These are phyloP conservation scores for Drosophila sp. DNA, from an alignment of 1,140 invertebrate species.

Conservation along the genomic window DNA sequence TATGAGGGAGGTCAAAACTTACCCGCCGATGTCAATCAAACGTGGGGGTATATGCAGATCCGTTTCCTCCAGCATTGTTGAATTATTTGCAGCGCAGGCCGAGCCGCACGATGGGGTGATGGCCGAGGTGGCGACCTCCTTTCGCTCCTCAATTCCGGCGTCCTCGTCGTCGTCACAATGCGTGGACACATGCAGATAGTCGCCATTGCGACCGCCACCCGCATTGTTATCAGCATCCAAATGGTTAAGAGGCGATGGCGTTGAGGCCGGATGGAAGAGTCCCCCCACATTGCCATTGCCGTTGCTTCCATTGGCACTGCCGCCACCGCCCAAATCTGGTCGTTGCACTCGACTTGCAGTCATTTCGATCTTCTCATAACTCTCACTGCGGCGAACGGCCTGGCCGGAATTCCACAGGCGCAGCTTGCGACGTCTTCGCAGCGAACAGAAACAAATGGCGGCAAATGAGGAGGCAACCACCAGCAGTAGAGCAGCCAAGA, in stretches of 20 bases:
- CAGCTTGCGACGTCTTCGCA: constrained; percentile 82
- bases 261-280: constrained; percentile 57
- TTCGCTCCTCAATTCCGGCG: constrained; percentile 59
- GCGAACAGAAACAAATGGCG: constrained; percentile 85
- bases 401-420: constrained; percentile 81
- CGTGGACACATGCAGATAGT: constrained; percentile 88
- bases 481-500: constrained; percentile 85
- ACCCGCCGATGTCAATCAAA: constrained; percentile 84
- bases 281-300: constrained; percentile 51
- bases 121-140: constrained; percentile 26
- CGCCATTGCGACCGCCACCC: constrained; percentile 85
- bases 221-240: constrained; percentile 40
- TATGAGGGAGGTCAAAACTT: constrained; percentile 36
- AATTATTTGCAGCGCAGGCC: constrained; percentile 55
- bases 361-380: constrained; percentile 90
- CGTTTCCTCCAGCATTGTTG: constrained; percentile 77
- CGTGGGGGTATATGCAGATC: constrained; percentile 86
- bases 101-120: constrained; percentile 34
- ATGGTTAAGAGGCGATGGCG: constrained; percentile 52
- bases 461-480: constrained; percentile 86
- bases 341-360: constrained; percentile 73
- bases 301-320: constrained; percentile 81
- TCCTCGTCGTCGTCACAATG: constrained; percentile 86
- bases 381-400: constrained; percentile 84
- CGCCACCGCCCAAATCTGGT: constrained; percentile 81